Conservation (phyloP, 1,140 invertebrate species). For the Drosophila quadrilineata region DNA sequence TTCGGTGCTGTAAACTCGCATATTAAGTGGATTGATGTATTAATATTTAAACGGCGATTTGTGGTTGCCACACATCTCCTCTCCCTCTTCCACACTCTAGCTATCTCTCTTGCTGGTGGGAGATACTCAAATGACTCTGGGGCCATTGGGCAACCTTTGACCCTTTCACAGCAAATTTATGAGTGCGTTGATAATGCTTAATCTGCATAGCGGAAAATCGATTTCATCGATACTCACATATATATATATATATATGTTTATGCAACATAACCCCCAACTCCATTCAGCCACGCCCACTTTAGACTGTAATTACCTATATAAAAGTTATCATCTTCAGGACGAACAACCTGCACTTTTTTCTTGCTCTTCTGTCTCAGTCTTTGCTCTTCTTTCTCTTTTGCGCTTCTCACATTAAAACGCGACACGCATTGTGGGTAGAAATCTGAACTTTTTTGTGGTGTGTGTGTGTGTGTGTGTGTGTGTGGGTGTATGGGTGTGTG, state of each 20-base stretch:
- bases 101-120: no score
- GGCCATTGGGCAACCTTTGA: constrained; percentile 24
- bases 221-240: constrained; percentile 27
- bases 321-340: constrained; percentile 27
- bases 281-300: constrained; percentile 1
- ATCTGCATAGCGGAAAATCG: constrained; percentile 40
- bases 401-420: constrained; percentile 39
- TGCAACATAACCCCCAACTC: constrained; percentile 1
- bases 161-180: constrained; percentile 21
- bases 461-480: constrained; percentile 31
- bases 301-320: constrained; percentile 39
- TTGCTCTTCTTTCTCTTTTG: neutral
- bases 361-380: neutral
- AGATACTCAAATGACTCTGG: constrained; percentile 15
- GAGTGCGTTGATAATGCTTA: constrained; percentile 33
- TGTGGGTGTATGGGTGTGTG: constrained; percentile 25
- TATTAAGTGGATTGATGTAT: constrained; percentile 80
- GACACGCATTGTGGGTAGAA: constrained; percentile 32
- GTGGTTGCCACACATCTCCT: constrained; percentile 32
- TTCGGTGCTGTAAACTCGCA: constrained; percentile 71
- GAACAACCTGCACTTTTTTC: neutral
- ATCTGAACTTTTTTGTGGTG: constrained; percentile 43
- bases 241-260: no score
- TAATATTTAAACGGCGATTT: constrained; percentile 79
- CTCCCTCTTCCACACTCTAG: constrained; percentile 9